Base-by-base conservation (phyloP, 2,888 invertebrate species). In the Drosophila mayaguana region DNA sequence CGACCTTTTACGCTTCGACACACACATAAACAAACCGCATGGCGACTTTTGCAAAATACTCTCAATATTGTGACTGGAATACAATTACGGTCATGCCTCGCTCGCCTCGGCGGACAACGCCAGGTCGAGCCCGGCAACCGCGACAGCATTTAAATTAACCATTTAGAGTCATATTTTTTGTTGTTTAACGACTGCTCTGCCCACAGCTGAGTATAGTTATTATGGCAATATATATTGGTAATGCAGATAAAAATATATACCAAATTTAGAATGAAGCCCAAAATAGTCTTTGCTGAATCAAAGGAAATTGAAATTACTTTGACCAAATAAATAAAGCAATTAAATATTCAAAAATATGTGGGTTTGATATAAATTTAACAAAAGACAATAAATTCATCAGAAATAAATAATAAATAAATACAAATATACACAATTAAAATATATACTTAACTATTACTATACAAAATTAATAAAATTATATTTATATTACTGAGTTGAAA, bases 1-100 rank as follows among this genome's bases (percentile, higher is more conserved):
- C 72, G 85, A 78, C 77, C 83, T 88, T 85, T 85, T 74, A 85
- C 76, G 83, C 88, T 75, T 88, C 83, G 77, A 70, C 83, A 75
- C 61, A 88, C 76, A 79, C 81, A 88, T 85, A 88, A 86, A 86
- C 85, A 83, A 83, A 72, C 73, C 77, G 70, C 75, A 68, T 20
- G 60, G 66, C 69, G 82, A 72, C 76, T 75, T 63, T 64, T 55
- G 63, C 68, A 69, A 60, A 81, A 78, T 80, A 67, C 73, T 46
- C 82, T 53, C 76, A 80, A 76, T 81, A 80, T 69, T 87, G 80
- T 81, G 76, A 78, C 74, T 75, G 68, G 78, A 86, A 84, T 80
- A 81, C 71, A 45, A 71, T 74, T 64, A 75, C 74, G 69, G 42
- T 38, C 45, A 56, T 51, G 48, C 22, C 20, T 32, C 32, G 45